phyloP scores from a whole-genome alignment of 2,797 vertebrate species.

The Aratinga solstitialis region DNA sequence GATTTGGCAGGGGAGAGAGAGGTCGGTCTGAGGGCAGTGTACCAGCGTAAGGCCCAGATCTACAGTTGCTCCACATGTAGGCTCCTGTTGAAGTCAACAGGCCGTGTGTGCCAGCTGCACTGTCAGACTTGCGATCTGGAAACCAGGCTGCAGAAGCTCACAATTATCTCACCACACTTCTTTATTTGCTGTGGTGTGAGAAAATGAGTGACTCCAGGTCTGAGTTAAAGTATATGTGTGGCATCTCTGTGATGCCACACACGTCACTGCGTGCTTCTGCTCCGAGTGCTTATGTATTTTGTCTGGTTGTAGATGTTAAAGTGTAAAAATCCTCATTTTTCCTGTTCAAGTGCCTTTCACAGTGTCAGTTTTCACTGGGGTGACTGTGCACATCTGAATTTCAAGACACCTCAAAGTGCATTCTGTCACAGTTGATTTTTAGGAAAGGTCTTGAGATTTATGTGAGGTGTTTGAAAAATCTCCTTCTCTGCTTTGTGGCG shows the following conservation, averaged over 20 bases:
- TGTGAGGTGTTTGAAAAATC: background rate
- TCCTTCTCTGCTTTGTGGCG: background rate
- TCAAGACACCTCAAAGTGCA: background rate
- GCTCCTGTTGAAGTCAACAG: background rate
- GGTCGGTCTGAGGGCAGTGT: background rate
- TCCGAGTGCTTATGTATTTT: background rate
- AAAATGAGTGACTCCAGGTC: background rate
- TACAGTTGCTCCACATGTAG: background rate
- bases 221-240: background rate
- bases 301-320: background rate
- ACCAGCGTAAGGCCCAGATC: background rate
- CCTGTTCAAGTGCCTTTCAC: background rate
- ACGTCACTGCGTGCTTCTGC: background rate
- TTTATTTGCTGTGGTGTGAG: background rate
- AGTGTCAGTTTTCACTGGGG: background rate
- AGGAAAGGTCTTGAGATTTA: background rate
- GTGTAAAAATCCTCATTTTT: background rate
- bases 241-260: background rate
- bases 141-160: background rate
- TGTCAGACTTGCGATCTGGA: background rate
- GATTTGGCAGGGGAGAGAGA: background rate
- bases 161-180: background rate
- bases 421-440: background rate
- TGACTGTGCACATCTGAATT: background rate
- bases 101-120: background rate